Evolutionary conservation across 2,797 vertebrate genomes (phyloP).

Genomic region (Helarctos malayanus): DNA sequence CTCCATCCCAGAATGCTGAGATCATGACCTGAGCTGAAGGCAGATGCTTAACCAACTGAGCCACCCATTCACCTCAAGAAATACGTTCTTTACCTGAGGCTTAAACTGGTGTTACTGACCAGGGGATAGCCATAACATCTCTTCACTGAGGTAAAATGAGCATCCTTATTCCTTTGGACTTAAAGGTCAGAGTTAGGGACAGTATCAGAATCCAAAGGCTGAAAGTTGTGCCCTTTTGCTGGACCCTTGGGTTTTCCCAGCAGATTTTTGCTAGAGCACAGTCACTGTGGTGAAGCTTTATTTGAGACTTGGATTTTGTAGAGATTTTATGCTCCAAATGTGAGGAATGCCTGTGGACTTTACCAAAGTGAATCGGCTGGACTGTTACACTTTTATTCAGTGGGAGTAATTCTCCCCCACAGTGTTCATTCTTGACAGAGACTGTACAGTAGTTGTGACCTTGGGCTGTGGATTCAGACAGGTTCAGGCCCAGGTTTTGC

Average conservation of each 20-base stretch:
- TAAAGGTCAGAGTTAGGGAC: neutral
- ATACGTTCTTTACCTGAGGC: neutral
- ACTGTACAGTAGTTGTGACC: neutral
- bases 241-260: neutral
- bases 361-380: neutral
- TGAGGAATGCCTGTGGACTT: constrained; percentile 1
- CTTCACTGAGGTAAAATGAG: neutral
- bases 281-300: neutral
- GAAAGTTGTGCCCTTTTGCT: neutral
- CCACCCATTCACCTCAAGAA: neutral
- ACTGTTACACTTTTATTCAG: neutral
- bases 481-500: neutral
- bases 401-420: neutral
- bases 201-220: neutral
- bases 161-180: neutral
- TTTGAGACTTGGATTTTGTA: neutral
- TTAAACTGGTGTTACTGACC: neutral
- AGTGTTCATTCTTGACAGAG: neutral
- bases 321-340: neutral
- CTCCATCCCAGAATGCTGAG: neutral
- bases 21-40: neutral
- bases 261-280: neutral
- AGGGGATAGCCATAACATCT: neutral
- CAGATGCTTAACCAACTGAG: neutral
- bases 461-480: neutral